Evolutionary conservation across 2,113 vertebrate species (phyloP), one percentile per base, ranked within the genome.

Genomic region (Rhinopithecus roxellana): DNA sequence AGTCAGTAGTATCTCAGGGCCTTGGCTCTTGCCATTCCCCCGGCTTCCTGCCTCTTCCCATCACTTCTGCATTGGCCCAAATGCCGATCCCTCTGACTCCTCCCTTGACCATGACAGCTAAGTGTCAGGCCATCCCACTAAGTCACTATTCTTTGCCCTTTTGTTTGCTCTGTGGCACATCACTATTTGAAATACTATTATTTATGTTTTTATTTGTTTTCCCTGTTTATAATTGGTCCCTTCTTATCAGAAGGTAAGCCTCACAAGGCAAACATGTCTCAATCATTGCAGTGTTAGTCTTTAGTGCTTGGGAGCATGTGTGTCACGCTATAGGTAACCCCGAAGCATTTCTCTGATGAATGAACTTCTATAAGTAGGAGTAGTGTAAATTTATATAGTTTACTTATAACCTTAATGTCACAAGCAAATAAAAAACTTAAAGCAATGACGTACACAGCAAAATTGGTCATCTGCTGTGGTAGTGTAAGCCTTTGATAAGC

Each of bases 1-100:
- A 20, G 0, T 32, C 7, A 16, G 2, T 38, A 16, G 17, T 38
- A 72, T 7, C 0, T 45, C 11, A 25, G 32, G 18, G 0, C 18
- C 11, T 18, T 52, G 50, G 11, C 13, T 77, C 30, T 35, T 77
- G 57, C 52, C 3, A 2, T 55, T 82, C 22, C 11, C 69, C 40
- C 84, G 43, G 30, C 13, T 40, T 25, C 27, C 23, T 64, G 18
- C 8, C 22, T 84, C 14, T 72, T 43, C 18, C 38, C 9, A 35
- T 48, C 61, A 72, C 8, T 43, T 45, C 52, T 61, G 27, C 45
- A 92, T 4, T 32, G 5, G 35, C n/a, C 9, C 12, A 89, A 88
- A 83, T 10, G 30, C 16, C 22, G 38, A 30, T 72, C 70, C 14
- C 75, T 67, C 22, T 52, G n/a, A 74, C 7, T 67, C 14, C 30